Percentiles rank a stretch among this genome's conserved stretches.
These are phyloP conservation scores for Hystrix cristata DNA, from an alignment of 2,113 vertebrate genomes.

Conservation along the genomic window DNA sequence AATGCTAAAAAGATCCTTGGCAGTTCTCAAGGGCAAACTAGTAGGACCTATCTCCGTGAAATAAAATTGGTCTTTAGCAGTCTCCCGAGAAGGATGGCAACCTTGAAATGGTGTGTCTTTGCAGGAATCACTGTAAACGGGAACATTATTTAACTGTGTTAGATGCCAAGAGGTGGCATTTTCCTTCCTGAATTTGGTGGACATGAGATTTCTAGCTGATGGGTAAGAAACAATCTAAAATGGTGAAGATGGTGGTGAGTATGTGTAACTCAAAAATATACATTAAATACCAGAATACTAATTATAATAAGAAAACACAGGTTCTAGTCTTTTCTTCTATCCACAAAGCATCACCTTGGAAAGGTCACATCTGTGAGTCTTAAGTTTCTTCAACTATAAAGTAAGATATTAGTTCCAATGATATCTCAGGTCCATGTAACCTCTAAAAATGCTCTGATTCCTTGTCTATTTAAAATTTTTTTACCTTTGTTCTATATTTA, in stretches of 20 bases:
- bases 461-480: neutral
- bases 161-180: neutral
- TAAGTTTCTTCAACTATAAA: conserved; percentile 48
- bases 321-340: conserved; percentile 9
- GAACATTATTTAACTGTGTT: neutral
- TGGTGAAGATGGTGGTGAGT: neutral
- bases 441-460: conserved; percentile 5
- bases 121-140: neutral
- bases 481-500: conserved; percentile 1
- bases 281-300: neutral
- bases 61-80: conserved; percentile 4
- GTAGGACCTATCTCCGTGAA: neutral
- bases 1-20: neutral
- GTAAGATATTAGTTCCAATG: neutral
- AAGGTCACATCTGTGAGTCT: neutral
- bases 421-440: neutral
- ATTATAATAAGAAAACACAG: conserved; percentile 7
- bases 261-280: neutral
- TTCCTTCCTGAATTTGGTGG: neutral
- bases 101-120: neutral
- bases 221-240: neutral
- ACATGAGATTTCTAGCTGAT: neutral
- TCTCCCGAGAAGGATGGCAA: neutral
- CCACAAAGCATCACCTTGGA: neutral
- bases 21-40: neutral